These are phyloP conservation scores for Cheiracanthium punctorium DNA, from an alignment of 2,888 invertebrate genomes.

Conservation along the genomic window DNA sequence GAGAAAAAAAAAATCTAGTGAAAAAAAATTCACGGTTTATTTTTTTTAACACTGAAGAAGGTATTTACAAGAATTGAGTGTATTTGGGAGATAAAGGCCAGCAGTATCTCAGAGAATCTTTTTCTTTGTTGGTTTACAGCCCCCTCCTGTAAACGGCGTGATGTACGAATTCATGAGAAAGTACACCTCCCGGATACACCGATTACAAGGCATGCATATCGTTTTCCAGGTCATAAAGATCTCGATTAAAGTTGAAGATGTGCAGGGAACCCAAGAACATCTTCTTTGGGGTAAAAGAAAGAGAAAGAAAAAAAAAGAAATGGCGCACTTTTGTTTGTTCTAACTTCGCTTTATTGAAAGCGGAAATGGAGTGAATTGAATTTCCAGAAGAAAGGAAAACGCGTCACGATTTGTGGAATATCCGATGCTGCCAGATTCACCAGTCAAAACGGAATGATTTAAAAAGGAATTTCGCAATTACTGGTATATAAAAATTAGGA, in stretches of 20 bases:
- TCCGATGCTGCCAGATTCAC: neutral
- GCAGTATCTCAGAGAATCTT: too few relatives aligned
- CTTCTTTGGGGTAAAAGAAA: neutral
- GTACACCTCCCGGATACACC: neutral
- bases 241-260: neutral
- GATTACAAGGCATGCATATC: neutral
- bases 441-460: neutral
- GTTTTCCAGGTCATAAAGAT: slow-evolving; percentile 17
- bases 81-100: too few relatives aligned
- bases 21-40: too few relatives aligned
- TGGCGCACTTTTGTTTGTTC: neutral
- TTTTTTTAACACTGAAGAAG: too few relatives aligned
- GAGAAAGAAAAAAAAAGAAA: too few relatives aligned
- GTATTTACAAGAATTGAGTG: too few relatives aligned
- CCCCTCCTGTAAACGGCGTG: neutral
- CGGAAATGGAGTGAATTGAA: slow-evolving; percentile 9
- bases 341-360: neutral
- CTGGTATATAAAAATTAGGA: too few relatives aligned
- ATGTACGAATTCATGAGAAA: neutral
- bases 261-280: neutral
- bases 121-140: neutral
- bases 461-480: neutral
- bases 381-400: neutral
- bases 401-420: neutral
- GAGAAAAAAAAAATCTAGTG: too few relatives aligned